Evolutionary conservation across 1,140 invertebrate species (phyloP).

Genomic region (Rhynchophorus ferrugineus): DNA sequence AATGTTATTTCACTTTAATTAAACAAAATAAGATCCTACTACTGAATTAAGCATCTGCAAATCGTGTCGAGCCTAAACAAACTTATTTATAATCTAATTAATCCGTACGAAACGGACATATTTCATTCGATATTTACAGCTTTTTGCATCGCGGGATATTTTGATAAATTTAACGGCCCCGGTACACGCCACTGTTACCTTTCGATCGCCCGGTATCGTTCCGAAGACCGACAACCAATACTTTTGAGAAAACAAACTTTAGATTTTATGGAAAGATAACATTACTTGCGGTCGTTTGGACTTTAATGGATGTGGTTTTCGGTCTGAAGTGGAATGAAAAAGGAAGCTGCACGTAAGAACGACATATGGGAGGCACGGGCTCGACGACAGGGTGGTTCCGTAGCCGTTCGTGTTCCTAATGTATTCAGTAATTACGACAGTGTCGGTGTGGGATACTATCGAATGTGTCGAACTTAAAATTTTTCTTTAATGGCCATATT

Average conservation of each 20-base stretch:
- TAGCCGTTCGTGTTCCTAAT: too few species aligned
- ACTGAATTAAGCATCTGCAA: too few species aligned
- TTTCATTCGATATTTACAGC: background rate
- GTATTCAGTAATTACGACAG: too few species aligned
- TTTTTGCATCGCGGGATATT: background rate
- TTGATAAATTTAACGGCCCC: background rate
- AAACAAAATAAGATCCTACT: too few species aligned
- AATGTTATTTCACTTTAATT: too few species aligned
- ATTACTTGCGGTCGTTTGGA: conserved; percentile 17
- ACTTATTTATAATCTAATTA: too few species aligned
- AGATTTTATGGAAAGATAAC: conserved; percentile 20
- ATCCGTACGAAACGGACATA: too few species aligned
- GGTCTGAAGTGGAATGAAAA: conserved; percentile 10
- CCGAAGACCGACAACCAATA: conserved; percentile 15
- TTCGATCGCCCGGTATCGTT: background rate
- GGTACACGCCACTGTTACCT: background rate
- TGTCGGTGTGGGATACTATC: too few species aligned
- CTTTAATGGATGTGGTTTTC: conserved; percentile 16
- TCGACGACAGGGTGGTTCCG: too few species aligned
- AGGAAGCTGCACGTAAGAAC: conserved; percentile 12
- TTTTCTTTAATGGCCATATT: too few species aligned
- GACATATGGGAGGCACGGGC: conserved; percentile 16
- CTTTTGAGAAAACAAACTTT: conserved; percentile 20
- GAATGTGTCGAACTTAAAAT: too few species aligned
- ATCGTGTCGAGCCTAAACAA: too few species aligned